These are phyloP conservation scores for Lipophrys pholis DNA, from an alignment of 2,113 vertebrate species.

Conservation along the genomic window DNA sequence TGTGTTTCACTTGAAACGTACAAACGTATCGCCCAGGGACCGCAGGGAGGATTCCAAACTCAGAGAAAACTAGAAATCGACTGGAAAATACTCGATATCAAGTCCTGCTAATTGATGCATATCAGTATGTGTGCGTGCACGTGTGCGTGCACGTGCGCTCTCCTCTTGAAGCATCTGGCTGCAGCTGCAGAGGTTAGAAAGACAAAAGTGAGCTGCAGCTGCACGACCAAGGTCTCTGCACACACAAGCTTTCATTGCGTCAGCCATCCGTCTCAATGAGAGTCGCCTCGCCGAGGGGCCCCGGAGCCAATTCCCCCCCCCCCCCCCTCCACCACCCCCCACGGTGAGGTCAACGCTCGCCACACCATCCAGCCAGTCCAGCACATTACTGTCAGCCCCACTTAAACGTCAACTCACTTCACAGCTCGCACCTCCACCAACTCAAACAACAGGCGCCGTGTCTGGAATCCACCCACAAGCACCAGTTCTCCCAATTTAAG, in stretches of 20 bases:
- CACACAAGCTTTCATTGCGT: constrained; percentile 37
- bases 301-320: constrained; percentile 16
- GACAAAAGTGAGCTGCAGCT: constrained; percentile 60
- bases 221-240: constrained; percentile 24
- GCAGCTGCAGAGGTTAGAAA: constrained; percentile 29
- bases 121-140: not conserved
- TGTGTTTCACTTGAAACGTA: too few species aligned
- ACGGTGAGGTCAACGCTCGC: constrained; percentile 54
- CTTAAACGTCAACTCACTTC: constrained; percentile 32
- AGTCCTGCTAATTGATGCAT: not conserved
- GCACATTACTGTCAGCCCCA: constrained; percentile 59
- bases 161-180: constrained; percentile 20
- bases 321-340: constrained; percentile 15
- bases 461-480: not conserved
- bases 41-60: too few species aligned
- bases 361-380: constrained; percentile 6
- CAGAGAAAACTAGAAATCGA: too few species aligned
- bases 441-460: not conserved
- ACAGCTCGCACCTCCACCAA: constrained; percentile 12
- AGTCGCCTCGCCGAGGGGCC: not conserved
- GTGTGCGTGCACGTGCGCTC: not conserved
- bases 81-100: too few species aligned
- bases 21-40: too few species aligned
- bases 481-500: not conserved
- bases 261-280: constrained; percentile 71